Percentiles rank a stretch among this genome's conserved stretches.
phyloP scores from a whole-genome alignment of 2,113 vertebrate genomes.

The Oncorhynchus masou region DNA sequence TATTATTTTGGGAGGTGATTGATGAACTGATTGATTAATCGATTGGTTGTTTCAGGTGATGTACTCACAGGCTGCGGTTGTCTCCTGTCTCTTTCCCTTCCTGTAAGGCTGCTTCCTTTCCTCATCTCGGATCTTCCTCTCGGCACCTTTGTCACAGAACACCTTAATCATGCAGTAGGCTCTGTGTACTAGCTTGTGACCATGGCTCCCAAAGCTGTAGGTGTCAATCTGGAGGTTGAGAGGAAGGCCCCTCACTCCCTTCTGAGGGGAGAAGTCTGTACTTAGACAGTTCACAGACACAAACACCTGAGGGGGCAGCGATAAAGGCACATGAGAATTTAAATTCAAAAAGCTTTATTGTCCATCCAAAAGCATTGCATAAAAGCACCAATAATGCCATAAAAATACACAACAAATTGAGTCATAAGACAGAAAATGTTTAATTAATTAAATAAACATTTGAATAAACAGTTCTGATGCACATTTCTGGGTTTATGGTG shows the following conservation, averaged over 20 bases:
- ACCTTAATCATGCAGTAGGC: conserved; percentile 87
- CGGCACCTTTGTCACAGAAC: conserved; percentile 87
- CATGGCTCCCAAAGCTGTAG: conserved; percentile 83
- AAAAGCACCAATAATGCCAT: too few species aligned
- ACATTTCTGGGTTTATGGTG: neutral
- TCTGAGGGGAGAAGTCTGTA: conserved; percentile 86
- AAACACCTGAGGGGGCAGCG: conserved; percentile 72
- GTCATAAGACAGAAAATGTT: too few species aligned
- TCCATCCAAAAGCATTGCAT: neutral
- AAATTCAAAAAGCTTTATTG: neutral
- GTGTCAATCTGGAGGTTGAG: conserved; percentile 85
- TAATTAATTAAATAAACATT: neutral
- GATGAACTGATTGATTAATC: neutral
- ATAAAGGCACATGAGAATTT: neutral
- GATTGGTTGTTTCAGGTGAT: neutral
- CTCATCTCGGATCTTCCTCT: conserved; percentile 86
- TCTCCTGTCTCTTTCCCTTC: conserved; percentile 79
- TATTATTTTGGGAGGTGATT: too few species aligned
- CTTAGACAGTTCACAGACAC: conserved; percentile 86
- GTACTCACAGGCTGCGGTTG: neutral
- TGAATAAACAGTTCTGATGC: neutral
- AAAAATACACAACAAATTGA: too few species aligned
- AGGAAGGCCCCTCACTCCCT: conserved; percentile 83
- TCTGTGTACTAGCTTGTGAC: conserved; percentile 83
- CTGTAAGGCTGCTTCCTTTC: conserved; percentile 84